Conservation (phyloP, 2,797 vertebrate species). For the Chloroceryle amazona region DNA sequence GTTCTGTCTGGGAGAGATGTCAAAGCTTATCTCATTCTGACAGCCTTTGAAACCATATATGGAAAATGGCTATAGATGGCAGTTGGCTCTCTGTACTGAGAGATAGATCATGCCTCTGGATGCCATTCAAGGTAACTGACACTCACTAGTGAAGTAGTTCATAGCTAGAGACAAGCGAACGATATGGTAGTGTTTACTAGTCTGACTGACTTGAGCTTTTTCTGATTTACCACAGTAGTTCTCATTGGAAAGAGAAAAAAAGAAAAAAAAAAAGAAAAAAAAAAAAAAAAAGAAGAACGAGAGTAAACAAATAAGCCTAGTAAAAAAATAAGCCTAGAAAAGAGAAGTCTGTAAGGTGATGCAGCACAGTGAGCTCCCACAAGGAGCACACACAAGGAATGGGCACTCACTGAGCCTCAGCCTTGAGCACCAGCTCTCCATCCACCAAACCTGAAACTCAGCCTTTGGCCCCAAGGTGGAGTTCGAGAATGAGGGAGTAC, state of each 20-base stretch:
- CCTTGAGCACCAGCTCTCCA: accelerated
- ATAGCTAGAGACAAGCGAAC: not conserved
- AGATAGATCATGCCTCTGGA: not conserved
- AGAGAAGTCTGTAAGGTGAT: not conserved
- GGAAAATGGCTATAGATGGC: not conserved
- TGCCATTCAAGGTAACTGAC: not conserved
- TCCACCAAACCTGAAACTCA: not conserved
- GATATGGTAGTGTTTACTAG: not conserved
- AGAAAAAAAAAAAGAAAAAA: not conserved
- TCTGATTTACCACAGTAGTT: not conserved
- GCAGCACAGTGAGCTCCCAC: not conserved
- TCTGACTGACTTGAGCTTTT: accelerated
- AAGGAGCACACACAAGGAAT: not conserved
- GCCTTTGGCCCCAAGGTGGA: not conserved
- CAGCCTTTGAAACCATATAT: not conserved
- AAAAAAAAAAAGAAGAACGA: not conserved
- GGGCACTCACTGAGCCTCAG: accelerated
- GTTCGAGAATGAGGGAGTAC: not conserved
- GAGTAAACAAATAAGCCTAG: not conserved
- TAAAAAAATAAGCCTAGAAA: not conserved
- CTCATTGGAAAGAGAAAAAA: too few relatives aligned
- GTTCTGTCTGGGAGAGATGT: not conserved
- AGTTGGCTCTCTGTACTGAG: not conserved
- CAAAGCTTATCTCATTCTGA: not conserved
- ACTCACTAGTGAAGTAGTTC: accelerated